Percentiles rank a stretch among this genome's conserved stretches.
phyloP scores from a whole-genome alignment of 2,797 vertebrate species.

The Centroberyx gerrardi region DNA sequence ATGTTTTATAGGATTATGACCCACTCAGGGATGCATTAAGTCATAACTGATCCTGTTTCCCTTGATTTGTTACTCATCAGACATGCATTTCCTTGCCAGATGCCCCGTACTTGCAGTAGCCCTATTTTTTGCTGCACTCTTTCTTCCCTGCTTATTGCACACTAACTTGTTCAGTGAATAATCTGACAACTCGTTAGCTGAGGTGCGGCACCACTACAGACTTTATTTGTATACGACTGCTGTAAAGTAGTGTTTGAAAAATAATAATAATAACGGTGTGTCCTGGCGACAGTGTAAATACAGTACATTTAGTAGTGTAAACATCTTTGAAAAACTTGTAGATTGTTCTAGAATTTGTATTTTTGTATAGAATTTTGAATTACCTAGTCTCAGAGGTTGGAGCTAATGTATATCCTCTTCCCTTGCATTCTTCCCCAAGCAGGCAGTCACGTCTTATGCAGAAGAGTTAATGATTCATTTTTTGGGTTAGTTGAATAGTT shows the following conservation, averaged over 20 bases:
- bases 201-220: slow-evolving; percentile 73
- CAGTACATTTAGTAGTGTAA: slow-evolving; percentile 80
- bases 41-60: slow-evolving; percentile 73
- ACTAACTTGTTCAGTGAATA: slow-evolving; percentile 74
- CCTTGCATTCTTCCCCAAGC: slow-evolving; percentile 52
- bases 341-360: slow-evolving; percentile 88
- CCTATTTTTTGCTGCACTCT: slow-evolving; percentile 78
- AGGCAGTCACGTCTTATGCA: slow-evolving; percentile 66
- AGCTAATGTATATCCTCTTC: slow-evolving; percentile 60
- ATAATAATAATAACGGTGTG: slow-evolving; percentile 43
- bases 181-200: slow-evolving; percentile 61
- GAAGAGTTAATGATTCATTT: slow-evolving; percentile 45
- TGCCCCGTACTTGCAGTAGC: slow-evolving; percentile 69
- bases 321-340: slow-evolving; percentile 81
- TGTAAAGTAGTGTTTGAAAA: slow-evolving; percentile 83
- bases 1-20: slow-evolving; percentile 75
- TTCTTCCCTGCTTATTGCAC: slow-evolving; percentile 77
- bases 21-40: slow-evolving; percentile 87
- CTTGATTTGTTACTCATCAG: slow-evolving; percentile 57
- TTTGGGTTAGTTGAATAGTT: slow-evolving; percentile 62
- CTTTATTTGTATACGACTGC: slow-evolving; percentile 82
- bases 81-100: slow-evolving; percentile 41
- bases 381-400: slow-evolving; percentile 77
- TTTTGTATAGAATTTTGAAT: slow-evolving; percentile 88
- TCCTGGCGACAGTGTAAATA: slow-evolving; percentile 82